These are phyloP conservation scores for Sturnus vulgaris DNA, from an alignment of 2,113 vertebrate species.

Conservation along the genomic window DNA sequence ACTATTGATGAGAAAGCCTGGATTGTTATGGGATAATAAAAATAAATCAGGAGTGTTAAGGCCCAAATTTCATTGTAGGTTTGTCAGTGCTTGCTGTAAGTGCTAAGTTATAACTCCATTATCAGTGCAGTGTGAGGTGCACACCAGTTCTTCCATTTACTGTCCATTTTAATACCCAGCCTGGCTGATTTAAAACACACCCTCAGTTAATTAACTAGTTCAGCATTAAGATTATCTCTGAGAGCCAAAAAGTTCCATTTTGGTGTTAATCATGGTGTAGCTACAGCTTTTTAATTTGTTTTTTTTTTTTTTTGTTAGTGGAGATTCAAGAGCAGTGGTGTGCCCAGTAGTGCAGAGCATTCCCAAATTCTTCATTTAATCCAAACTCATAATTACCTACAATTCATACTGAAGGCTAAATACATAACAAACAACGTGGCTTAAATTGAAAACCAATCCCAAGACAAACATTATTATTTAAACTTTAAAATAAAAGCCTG, in stretches of 20 bases:
- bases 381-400: not conserved
- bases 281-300: not conserved
- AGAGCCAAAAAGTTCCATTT: not conserved
- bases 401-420: not conserved
- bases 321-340: not conserved
- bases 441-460: constrained; percentile 20
- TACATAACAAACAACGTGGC: not conserved
- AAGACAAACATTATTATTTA: constrained; percentile 30
- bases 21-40: not conserved
- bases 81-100: not conserved
- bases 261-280: not conserved
- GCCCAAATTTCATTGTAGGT: not conserved
- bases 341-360: not conserved
- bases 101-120: not conserved
- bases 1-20: not conserved
- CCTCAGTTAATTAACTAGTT: not conserved
- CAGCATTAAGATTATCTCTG: not conserved
- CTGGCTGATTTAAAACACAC: not conserved
- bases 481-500: not conserved
- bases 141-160: not conserved
- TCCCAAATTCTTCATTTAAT: not conserved
- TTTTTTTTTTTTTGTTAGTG: not conserved
- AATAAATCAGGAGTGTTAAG: not conserved
- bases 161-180: not conserved
- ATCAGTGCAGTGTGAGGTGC: not conserved